Evolutionary conservation across 2,113 vertebrate genomes (phyloP).

Genomic region (Nematolebias whitei): DNA sequence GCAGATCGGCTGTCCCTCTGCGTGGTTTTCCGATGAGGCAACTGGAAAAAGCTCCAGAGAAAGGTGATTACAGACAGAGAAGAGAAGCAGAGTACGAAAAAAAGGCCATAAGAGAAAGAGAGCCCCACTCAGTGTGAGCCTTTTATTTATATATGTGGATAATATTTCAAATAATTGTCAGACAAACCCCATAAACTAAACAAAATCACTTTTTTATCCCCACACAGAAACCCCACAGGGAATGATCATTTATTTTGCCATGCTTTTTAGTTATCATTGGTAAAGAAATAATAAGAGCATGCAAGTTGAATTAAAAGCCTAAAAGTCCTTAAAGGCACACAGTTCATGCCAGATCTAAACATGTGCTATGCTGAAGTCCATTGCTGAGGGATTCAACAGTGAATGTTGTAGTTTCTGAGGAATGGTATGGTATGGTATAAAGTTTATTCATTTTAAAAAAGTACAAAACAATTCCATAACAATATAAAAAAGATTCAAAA

Average conservation of each 20-base stretch:
- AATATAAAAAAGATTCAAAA: too few relatives aligned
- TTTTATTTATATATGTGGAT: conserved; percentile 57
- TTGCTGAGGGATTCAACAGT: too few relatives aligned
- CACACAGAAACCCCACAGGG: background rate
- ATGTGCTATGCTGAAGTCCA: too few relatives aligned
- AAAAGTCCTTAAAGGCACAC: too few relatives aligned
- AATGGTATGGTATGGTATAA: too few relatives aligned
- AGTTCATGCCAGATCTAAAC: too few relatives aligned
- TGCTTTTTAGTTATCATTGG: background rate
- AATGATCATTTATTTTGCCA: background rate
- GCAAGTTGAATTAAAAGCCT: too few relatives aligned
- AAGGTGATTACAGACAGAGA: conserved; percentile 79
- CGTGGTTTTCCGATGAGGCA: conserved; percentile 82
- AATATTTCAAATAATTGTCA: conserved; percentile 46
- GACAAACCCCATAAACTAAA: conserved; percentile 20
- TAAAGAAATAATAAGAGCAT: background rate
- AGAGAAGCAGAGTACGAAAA: conserved; percentile 27
- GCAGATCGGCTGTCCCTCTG: conserved; percentile 64
- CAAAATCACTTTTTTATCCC: background rate
- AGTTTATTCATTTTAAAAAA: too few relatives aligned
- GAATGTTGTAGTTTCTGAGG: too few relatives aligned
- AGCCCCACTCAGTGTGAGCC: conserved; percentile 46
- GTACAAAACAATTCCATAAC: too few relatives aligned
- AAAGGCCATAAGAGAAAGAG: conserved; percentile 28
- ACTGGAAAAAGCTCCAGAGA: conserved; percentile 83